A percentile compares a stretch with the other conserved stretches of the same genome.
These are phyloP conservation scores for Halocynthia aurantium DNA, from an alignment of 23 tunicate genomes.

Conservation along the genomic window DNA sequence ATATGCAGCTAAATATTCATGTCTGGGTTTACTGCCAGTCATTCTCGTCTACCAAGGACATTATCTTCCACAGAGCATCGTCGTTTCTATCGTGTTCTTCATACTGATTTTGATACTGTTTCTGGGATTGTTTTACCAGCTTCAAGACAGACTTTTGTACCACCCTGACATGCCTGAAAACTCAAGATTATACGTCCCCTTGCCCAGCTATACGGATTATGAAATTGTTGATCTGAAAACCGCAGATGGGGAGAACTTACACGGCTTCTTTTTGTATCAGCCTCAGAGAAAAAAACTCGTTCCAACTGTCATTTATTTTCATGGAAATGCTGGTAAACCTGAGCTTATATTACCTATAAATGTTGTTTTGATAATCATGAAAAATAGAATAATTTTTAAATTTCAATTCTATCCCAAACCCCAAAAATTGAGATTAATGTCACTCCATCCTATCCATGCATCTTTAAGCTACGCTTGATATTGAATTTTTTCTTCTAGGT, in stretches of 20 bases:
- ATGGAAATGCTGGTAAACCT: slow-evolving; percentile 89
- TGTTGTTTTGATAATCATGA: too few species aligned
- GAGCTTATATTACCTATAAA: background rate
- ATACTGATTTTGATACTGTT: slow-evolving; percentile 27
- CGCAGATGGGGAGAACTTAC: slow-evolving; percentile 47
- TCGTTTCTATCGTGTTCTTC: slow-evolving; percentile 8
- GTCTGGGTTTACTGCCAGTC: too few species aligned
- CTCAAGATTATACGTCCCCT: slow-evolving; percentile 42
- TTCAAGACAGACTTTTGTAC: slow-evolving; percentile 65
- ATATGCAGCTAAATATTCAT: too few species aligned
- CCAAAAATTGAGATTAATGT: too few species aligned
- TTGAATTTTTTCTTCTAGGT: slow-evolving; percentile 32
- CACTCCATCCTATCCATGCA: too few species aligned
- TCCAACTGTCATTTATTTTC: slow-evolving; percentile 75
- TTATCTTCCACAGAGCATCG: too few species aligned
- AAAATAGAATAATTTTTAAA: too few species aligned
- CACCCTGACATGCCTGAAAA: slow-evolving; percentile 67
- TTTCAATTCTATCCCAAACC: too few species aligned
- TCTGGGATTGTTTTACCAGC: slow-evolving; percentile 48
- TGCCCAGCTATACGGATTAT: slow-evolving; percentile 27
- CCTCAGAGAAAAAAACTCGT: slow-evolving; percentile 10
- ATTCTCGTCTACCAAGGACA: too few species aligned
- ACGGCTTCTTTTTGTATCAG: slow-evolving; percentile 46
- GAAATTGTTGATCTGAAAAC: slow-evolving; percentile 59
- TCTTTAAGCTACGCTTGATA: too few species aligned